Percentiles rank a stretch among this genome's conserved stretches.
Evolutionary conservation across 2,113 vertebrate species (phyloP).

Genomic region (Toxotes chatareus): DNA sequence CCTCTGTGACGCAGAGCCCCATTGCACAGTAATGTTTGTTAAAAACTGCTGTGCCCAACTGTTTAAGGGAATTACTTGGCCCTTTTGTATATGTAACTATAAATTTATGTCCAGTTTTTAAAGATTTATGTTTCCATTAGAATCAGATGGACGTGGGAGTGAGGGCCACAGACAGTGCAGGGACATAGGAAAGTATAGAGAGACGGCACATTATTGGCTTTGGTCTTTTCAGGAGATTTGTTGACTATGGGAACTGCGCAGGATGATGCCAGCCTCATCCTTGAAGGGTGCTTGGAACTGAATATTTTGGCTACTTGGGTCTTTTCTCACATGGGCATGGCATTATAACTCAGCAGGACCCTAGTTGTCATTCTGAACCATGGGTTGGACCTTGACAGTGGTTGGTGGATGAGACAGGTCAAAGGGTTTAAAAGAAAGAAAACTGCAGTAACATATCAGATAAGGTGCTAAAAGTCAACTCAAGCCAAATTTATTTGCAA

Average conservation of each 20-base stretch:
- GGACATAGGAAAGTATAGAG: background rate
- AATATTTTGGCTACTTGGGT: background rate
- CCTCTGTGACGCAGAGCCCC: background rate
- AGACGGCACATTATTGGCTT: background rate
- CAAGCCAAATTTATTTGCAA: slow-evolving; percentile 17
- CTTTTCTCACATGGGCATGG: background rate
- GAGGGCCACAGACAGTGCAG: background rate
- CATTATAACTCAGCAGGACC: background rate
- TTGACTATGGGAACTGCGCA: background rate
- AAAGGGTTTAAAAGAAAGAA: slow-evolving; percentile 1
- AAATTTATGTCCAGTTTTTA: background rate
- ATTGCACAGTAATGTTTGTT: background rate
- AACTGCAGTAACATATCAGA: background rate
- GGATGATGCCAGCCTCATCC: background rate
- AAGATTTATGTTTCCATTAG: background rate
- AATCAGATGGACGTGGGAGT: background rate
- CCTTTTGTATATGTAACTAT: background rate
- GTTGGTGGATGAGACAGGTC: background rate
- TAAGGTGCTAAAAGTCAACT: background rate
- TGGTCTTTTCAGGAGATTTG: slow-evolving; percentile 4
- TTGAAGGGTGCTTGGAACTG: background rate
- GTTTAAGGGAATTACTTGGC: background rate
- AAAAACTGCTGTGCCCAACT: background rate
- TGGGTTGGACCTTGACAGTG: background rate
- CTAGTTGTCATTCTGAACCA: background rate